Conservation (phyloP, 1,140 invertebrate species). For the Aphelinus certus region DNA sequence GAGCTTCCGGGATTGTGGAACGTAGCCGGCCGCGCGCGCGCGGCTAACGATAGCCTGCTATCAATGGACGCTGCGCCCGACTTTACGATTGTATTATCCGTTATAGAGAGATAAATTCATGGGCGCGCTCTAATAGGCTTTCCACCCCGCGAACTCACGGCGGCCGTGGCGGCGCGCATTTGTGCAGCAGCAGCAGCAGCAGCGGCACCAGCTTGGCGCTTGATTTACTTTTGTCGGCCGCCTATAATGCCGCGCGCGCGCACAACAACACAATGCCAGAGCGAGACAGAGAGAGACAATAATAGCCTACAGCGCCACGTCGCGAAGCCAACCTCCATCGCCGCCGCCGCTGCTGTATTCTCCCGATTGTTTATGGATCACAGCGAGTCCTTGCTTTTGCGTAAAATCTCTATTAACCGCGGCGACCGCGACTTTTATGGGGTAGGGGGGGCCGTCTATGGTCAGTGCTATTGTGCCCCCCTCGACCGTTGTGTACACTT, state of each 20-base stretch:
- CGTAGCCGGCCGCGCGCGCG: conserved; percentile 16
- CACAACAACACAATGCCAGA: conserved; percentile 24
- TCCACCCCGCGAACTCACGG: conserved; percentile 45
- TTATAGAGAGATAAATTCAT: conserved; percentile 59
- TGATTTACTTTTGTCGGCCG: conserved; percentile 32
- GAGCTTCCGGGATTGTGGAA: conserved; percentile 53
- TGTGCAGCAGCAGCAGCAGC: no score
- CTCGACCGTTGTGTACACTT: no score
- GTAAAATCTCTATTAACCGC: conserved; percentile 22
- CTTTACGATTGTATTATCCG: conserved; percentile 59
- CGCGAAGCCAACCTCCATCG: background rate
- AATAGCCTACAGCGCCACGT: background rate
- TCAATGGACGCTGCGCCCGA: conserved; percentile 51
- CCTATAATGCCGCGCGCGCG: background rate
- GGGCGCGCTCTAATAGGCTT: conserved; percentile 55
- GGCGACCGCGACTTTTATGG: background rate
- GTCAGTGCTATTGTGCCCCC: no score
- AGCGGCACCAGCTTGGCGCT: no score
- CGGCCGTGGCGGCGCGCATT: no score
- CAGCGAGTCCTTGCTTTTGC: background rate
- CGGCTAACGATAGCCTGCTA: conserved; percentile 46
- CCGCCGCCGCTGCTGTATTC: conserved; percentile 1
- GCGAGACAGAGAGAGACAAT: background rate
- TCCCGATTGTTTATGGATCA: background rate
- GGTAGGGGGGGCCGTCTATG: background rate